Base-by-base conservation (phyloP, 2,113 vertebrate species). In the Ophiodon elongatus region DNA sequence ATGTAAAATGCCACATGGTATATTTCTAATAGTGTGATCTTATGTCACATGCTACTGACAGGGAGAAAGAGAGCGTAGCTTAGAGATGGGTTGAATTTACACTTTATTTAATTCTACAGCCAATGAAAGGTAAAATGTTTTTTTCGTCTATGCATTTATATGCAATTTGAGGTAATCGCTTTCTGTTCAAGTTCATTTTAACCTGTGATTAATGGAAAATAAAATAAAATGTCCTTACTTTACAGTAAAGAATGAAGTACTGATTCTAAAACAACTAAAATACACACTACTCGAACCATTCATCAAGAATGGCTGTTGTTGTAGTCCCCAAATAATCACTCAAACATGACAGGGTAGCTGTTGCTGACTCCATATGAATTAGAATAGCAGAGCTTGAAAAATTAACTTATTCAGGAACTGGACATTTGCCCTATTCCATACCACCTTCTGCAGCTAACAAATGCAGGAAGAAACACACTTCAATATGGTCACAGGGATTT, bases 361-460 rank as follows among this genome's bases (percentile, higher is more conserved):
- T 31, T 60, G 33, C 43, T 81, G 47, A 79, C 59, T 76, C 25
- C 25, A 66, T 63, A 39, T 80, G 33, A 60, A 82, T 59, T 52
- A 50, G 37, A 64, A 56, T 14, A 60, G 56, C 56, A 68, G 21
- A 57, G 66, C 8, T 23, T 47, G 21, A 73, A 77, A 60, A 56
- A 75, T 50, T 0, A 74, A 50, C 79, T 76, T 35, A 57, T 78
- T 68, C 31, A 78, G 29, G 29, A 73, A 54, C n/a, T 73, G 45
- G 63, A 85, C 60, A 19, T 65, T 74, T 75, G 52, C 68, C 50
- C 35, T 41, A 56, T 82, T 73, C 43, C 25, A 59, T 33, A 45
- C 25, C 66, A 73, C 41, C 69, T 33, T 82, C 65, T 89, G 72
- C 75, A 82, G 70, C 57, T 59, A 79, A 72, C 37, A 41, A 8